Evolutionary conservation across 2,888 invertebrate species (phyloP).

Genomic region (Agrochola lychnidis): DNA sequence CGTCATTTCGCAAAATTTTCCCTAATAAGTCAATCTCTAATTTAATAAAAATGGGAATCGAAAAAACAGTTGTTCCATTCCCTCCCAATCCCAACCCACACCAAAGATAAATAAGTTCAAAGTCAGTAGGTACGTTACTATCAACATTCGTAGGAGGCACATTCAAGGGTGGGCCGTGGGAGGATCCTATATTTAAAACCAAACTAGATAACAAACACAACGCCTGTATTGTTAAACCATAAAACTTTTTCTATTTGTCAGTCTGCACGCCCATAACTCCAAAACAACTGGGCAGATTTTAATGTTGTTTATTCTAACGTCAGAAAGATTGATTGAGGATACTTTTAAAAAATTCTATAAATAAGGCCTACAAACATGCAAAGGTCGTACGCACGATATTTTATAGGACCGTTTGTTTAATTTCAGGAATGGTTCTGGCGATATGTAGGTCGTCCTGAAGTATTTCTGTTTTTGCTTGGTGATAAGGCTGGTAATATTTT

Average conservation of each 20-base stretch:
- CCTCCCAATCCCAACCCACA: neutral
- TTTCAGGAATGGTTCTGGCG: neutral
- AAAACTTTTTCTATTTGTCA: constrained; percentile 30
- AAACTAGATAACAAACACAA: constrained; percentile 46
- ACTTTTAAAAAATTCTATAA: constrained; percentile 33
- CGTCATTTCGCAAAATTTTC: neutral
- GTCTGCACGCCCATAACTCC: constrained; percentile 30
- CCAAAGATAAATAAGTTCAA: constrained; percentile 9
- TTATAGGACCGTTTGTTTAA: neutral
- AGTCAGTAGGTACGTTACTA: neutral
- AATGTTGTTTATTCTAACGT: constrained; percentile 49
- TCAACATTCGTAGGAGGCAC: constrained; percentile 38
- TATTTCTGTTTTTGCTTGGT: constrained; percentile 2
- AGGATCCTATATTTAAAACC: constrained; percentile 54
- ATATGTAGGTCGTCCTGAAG: neutral
- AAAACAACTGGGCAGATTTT: constrained; percentile 38
- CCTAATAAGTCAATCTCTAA: neutral
- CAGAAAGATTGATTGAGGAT: constrained; percentile 32
- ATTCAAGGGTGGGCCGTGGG: constrained; percentile 28
- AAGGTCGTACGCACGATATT: constrained; percentile 12
- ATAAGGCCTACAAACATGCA: constrained; percentile 1
- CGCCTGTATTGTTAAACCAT: constrained; percentile 52
- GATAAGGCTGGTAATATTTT: neutral
- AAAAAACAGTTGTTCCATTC: neutral
- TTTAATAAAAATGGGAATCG: neutral